A percentile compares a stretch with the other conserved stretches of the same genome.
phyloP scores from a whole-genome alignment of 2,113 vertebrate species.

The Telmatochromis sp. region DNA sequence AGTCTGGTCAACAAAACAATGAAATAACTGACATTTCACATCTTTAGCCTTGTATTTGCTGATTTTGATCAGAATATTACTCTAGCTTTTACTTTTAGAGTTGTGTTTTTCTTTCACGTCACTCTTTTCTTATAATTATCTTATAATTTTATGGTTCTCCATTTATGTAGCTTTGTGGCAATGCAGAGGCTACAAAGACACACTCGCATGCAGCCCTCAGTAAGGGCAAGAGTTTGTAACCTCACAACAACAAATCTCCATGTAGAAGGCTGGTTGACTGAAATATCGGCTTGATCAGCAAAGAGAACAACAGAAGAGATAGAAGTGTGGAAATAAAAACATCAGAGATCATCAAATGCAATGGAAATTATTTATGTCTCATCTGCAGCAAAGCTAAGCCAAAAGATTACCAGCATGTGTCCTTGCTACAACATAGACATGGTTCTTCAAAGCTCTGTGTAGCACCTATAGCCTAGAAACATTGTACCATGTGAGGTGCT shows the following conservation, averaged over 20 bases:
- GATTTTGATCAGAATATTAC: not conserved
- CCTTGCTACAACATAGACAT: not conserved
- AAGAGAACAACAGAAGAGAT: not conserved
- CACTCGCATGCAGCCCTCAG: not conserved
- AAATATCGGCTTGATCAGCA: not conserved
- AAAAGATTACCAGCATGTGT: not conserved
- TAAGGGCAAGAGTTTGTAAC: not conserved
- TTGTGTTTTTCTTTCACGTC: not conserved
- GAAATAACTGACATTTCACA: not conserved
- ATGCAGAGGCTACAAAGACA: not conserved
- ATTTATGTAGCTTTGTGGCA: not conserved
- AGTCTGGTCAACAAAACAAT: not conserved
- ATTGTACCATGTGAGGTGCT: not conserved
- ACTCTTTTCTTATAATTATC: not conserved
- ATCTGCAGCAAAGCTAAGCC: not conserved
- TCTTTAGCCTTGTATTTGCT: not conserved
- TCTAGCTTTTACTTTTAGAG: not conserved
- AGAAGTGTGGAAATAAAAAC: not conserved
- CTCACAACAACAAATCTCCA: not conserved
- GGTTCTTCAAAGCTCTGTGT: not conserved
- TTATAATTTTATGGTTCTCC: not conserved
- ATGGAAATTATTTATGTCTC: not conserved
- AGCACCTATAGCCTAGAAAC: not conserved
- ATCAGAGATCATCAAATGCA: not conserved
- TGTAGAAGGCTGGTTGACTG: not conserved